Conservation (phyloP, 2,888 invertebrate species). For the Pedicia rivosa region DNA sequence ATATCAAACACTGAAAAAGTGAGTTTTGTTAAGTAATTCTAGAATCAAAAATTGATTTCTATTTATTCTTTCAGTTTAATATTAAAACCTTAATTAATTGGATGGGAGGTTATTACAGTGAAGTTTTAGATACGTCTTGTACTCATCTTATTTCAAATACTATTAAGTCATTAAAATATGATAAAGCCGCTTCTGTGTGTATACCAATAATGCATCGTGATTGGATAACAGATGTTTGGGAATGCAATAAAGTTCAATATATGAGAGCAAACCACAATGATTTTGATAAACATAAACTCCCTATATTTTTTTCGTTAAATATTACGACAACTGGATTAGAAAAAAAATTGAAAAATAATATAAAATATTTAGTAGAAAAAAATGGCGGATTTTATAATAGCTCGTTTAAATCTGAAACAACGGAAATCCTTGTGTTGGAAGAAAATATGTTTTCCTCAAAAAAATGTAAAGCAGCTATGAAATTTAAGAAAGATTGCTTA, state of each 20-base stretch:
- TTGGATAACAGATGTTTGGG: slow-evolving; percentile 76
- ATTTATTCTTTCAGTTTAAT: slow-evolving; percentile 31
- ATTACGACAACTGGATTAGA: slow-evolving; percentile 64
- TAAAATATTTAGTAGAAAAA: slow-evolving; percentile 49
- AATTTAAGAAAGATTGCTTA: slow-evolving; percentile 41
- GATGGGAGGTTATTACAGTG: slow-evolving; percentile 61
- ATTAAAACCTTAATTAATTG: slow-evolving; percentile 53
- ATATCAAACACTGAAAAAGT: slow-evolving; percentile 34
- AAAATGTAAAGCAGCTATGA: slow-evolving; percentile 26
- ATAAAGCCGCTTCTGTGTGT: slow-evolving; percentile 31
- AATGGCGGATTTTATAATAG: slow-evolving; percentile 53
- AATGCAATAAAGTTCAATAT: slow-evolving; percentile 42
- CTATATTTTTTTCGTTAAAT: slow-evolving; percentile 59
- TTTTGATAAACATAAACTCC: slow-evolving; percentile 45
- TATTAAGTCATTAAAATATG: slow-evolving; percentile 60
- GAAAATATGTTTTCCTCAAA: slow-evolving; percentile 23
- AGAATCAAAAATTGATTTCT: too few relatives aligned
- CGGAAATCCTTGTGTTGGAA: slow-evolving; percentile 26
- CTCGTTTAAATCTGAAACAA: slow-evolving; percentile 20
- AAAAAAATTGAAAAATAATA: slow-evolving; percentile 30
- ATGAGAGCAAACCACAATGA: slow-evolving; percentile 44
- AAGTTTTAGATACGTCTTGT: slow-evolving; percentile 43
- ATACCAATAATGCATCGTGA: slow-evolving; percentile 57
- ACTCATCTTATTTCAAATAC: slow-evolving; percentile 72
- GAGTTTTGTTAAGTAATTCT: slow-evolving; percentile 21